phyloP scores from a whole-genome alignment of 1,140 invertebrate species.

The Drosophila aff. region DNA sequence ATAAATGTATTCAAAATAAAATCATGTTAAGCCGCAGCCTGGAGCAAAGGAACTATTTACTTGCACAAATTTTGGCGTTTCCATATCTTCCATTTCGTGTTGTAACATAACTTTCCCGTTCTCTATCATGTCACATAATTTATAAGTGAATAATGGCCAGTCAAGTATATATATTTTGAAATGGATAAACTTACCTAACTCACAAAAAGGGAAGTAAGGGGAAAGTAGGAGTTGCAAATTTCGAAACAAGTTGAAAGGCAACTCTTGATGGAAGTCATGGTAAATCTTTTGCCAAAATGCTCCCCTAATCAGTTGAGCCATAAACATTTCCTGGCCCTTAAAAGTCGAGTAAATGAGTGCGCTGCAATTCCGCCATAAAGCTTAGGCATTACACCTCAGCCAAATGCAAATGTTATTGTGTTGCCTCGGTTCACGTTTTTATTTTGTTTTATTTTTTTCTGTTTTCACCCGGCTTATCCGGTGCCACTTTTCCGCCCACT shows the following conservation, averaged over 20 bases:
- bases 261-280: not conserved
- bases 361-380: constrained; percentile 43
- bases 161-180: too few relatives aligned
- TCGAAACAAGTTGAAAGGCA: too few relatives aligned
- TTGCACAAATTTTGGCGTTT: too few relatives aligned
- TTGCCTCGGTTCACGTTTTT: not conserved
- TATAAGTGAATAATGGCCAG: too few relatives aligned
- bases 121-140: too few relatives aligned
- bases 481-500: constrained; percentile 15
- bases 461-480: constrained; percentile 1
- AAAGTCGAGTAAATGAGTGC: constrained; percentile 25
- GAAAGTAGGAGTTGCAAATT: too few relatives aligned
- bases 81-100: too few relatives aligned
- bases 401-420: constrained; percentile 52
- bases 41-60: too few relatives aligned
- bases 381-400: constrained; percentile 41
- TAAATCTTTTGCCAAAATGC: not conserved
- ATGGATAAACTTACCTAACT: too few relatives aligned
- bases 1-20: not conserved
- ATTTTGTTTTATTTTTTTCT: constrained; percentile 1
- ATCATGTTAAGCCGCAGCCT: too few relatives aligned
- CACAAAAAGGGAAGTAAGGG: too few relatives aligned
- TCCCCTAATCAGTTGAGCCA: constrained; percentile 31
- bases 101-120: too few relatives aligned
- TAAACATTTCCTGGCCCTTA: constrained; percentile 11